Percentiles rank a stretch among this genome's conserved stretches.
phyloP scores from a whole-genome alignment of 2,888 invertebrate species.

The Hololepta plana region DNA sequence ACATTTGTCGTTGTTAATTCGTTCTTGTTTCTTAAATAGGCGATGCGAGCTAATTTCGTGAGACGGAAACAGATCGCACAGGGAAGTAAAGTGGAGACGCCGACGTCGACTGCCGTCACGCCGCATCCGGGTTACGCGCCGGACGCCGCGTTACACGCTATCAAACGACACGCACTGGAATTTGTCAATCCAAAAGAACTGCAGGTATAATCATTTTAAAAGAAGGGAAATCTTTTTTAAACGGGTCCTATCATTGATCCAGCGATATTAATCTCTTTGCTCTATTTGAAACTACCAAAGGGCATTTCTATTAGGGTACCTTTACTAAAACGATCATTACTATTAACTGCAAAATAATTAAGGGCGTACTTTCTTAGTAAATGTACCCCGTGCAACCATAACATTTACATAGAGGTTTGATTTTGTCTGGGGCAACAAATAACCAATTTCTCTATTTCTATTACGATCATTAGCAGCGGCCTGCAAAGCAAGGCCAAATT shows the following conservation, averaged over 20 bases:
- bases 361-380: too few relatives aligned
- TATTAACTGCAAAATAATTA: too few relatives aligned
- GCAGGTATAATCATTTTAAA: conserved; percentile 39
- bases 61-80: conserved; percentile 40
- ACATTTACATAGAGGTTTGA: too few relatives aligned
- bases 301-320: too few relatives aligned
- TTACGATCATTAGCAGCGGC: conserved; percentile 35
- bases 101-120: conserved; percentile 18
- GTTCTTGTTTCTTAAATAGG: conserved; percentile 24
- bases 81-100: conserved; percentile 31
- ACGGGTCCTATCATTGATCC: too few relatives aligned
- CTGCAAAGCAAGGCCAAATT: conserved; percentile 30
- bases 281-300: too few relatives aligned
- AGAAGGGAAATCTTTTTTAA: conserved; percentile 1
- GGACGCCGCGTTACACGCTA: conserved; percentile 92
- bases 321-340: too few relatives aligned
- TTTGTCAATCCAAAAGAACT: conserved; percentile 79
- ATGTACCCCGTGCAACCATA: too few relatives aligned
- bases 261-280: too few relatives aligned
- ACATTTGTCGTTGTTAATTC: conserved; percentile 2
- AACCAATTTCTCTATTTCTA: too few relatives aligned
- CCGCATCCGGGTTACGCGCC: conserved; percentile 76
- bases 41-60: conserved; percentile 44
- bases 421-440: too few relatives aligned
- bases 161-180: conserved; percentile 85